Conservation (phyloP, 1,140 invertebrate species). For the Amphibalanus amphitrite region DNA sequence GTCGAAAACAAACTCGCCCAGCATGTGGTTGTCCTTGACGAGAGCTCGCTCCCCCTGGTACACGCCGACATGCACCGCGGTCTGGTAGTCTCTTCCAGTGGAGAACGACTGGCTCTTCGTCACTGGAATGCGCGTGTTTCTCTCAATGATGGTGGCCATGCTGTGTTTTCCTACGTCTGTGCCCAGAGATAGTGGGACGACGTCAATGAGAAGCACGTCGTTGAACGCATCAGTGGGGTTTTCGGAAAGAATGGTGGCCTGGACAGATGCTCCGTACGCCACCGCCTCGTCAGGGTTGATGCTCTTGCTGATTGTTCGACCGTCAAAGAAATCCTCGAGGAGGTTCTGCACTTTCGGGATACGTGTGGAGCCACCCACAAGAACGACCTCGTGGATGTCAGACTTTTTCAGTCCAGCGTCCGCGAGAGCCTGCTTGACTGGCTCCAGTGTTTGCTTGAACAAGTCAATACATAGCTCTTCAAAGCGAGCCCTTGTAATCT, state of each 20-base stretch:
- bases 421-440: neutral
- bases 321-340: neutral
- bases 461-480: constrained; percentile 28
- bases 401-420: neutral
- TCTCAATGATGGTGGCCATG: constrained; percentile 87
- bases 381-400: neutral
- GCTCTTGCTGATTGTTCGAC: constrained; percentile 36
- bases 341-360: neutral
- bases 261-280: constrained; percentile 95
- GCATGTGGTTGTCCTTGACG: constrained; percentile 97
- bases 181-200: constrained; percentile 94
- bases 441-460: neutral
- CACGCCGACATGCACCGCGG: constrained; percentile 96
- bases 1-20: constrained; percentile 96
- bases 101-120: constrained; percentile 99
- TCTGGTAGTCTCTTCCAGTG: constrained; percentile 95
- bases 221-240: constrained; percentile 72
- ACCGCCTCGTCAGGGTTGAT: neutral
- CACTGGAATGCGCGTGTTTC: constrained; percentile 90
- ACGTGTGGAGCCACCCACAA: neutral
- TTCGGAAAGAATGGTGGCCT: constrained; percentile 46
- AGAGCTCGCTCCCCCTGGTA: constrained; percentile 96
- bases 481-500: constrained; percentile 31
- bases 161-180: constrained; percentile 80
- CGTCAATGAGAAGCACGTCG: constrained; percentile 90